Percentiles rank a stretch among this genome's conserved stretches.
Conservation (phyloP, 2,113 vertebrate species). For the Colaptes auratus region DNA sequence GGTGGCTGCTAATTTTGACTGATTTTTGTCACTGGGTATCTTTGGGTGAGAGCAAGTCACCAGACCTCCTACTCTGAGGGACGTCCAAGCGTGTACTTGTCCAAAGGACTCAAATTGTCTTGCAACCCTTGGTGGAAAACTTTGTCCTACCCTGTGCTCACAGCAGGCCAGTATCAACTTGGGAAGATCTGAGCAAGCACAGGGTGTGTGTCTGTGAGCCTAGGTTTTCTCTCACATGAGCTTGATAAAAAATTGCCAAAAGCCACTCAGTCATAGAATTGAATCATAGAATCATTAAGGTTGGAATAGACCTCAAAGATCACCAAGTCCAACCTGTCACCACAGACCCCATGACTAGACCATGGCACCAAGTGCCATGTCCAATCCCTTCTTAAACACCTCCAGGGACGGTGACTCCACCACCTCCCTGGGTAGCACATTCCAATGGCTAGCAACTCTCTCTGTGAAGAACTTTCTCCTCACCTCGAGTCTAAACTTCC, state of each 20-base stretch:
- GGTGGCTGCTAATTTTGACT: not conserved
- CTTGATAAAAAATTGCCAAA: not conserved
- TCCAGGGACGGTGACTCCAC: no score
- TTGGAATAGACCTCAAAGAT: no score
- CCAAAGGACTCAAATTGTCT: not conserved
- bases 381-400: no score
- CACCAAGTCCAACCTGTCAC: no score
- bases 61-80: not conserved
- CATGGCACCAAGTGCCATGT: no score
- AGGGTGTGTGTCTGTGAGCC: accelerated
- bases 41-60: not conserved
- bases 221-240: accelerated
- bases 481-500: no score
- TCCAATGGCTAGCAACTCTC: no score
- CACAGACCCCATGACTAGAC: no score
- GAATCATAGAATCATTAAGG: no score
- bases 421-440: no score
- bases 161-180: not conserved
- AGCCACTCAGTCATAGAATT: not conserved
- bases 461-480: no score
- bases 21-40: not conserved
- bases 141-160: not conserved
- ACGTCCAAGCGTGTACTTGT: accelerated
- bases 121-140: not conserved
- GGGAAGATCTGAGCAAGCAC: not conserved